phyloP scores from a whole-genome alignment of 2,113 vertebrate genomes.

The Oncorhynchus clarkii region DNA sequence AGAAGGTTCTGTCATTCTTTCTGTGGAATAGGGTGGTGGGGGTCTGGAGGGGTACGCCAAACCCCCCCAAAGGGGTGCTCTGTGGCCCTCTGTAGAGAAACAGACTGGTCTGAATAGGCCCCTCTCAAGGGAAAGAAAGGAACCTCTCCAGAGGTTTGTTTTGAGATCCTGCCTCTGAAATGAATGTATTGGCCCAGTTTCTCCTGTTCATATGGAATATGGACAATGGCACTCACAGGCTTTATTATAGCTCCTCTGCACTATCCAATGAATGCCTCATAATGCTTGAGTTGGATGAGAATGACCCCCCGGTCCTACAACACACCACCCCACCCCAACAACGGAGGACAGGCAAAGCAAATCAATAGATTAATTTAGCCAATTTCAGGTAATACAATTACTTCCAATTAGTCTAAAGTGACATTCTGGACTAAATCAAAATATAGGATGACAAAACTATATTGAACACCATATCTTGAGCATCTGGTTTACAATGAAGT shows the following conservation, averaged over 20 bases:
- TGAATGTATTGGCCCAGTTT: constrained; percentile 62
- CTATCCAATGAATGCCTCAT: background rate
- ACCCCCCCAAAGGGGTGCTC: constrained; percentile 41
- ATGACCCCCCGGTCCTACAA: constrained; percentile 38
- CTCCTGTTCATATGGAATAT: background rate
- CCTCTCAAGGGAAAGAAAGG: constrained; percentile 66
- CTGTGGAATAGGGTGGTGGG: constrained; percentile 1
- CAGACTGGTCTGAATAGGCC: constrained; percentile 57
- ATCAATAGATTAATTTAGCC: constrained; percentile 41
- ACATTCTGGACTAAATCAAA: background rate
- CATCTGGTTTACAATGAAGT: background rate
- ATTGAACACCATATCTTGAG: background rate
- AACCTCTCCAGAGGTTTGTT: constrained; percentile 72
- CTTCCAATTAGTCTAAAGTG: background rate
- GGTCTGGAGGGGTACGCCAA: background rate
- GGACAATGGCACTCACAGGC: constrained; percentile 63
- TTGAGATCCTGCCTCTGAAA: constrained; percentile 68
- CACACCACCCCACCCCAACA: constrained; percentile 37
- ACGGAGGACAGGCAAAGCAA: constrained; percentile 8
- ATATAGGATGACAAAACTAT: background rate
- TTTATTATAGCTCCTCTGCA: constrained; percentile 45
- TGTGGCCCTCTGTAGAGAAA: constrained; percentile 49
- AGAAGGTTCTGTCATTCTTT: constrained; percentile 51
- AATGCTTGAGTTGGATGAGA: constrained; percentile 34
- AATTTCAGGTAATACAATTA: constrained; percentile 20